Evolutionary conservation across 2,888 invertebrate genomes (phyloP).

Genomic region (Diaprepes abbreviatus): DNA sequence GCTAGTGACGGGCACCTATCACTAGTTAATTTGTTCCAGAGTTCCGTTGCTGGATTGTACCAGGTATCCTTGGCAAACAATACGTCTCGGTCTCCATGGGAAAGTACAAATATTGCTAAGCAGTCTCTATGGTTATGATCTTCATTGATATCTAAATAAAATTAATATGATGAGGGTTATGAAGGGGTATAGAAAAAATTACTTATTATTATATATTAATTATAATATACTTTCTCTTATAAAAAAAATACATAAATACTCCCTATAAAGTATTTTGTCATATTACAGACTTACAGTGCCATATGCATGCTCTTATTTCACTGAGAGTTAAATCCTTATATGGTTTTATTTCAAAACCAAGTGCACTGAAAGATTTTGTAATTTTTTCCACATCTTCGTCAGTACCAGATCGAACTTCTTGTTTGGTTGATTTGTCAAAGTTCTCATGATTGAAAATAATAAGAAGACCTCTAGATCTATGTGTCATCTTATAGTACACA

Average conservation of each 20-base stretch:
- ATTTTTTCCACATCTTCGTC: conserved; percentile 86
- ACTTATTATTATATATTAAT: no score
- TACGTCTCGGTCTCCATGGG: conserved; percentile 90
- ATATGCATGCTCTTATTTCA: conserved; percentile 77
- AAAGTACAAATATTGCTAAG: conserved; percentile 84
- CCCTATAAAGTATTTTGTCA: no score
- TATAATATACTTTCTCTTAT: no score
- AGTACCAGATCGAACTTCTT: conserved; percentile 78
- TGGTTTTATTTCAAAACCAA: conserved; percentile 80
- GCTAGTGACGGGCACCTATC: conserved; percentile 86
- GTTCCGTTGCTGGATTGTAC: conserved; percentile 80
- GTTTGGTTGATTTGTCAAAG: conserved; percentile 75
- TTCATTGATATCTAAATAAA: conserved; percentile 74
- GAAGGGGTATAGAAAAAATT: no score
- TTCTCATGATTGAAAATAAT: conserved; percentile 94
- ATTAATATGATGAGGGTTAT: no score
- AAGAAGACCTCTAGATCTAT: conserved; percentile 83
- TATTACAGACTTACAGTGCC: conserved; percentile 71
- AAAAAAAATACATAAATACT: no score
- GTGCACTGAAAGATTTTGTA: conserved; percentile 72
- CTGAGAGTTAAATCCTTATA: conserved; percentile 78
- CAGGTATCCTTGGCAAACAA: conserved; percentile 87
- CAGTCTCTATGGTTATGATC: conserved; percentile 89
- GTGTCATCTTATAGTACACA: conserved; percentile 87
- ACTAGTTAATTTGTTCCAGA: conserved; percentile 84